Evolutionary conservation across 2,888 invertebrate genomes (phyloP), one percentile per base, ranked within the genome.

Genomic region (Argyresthia albistria): DNA sequence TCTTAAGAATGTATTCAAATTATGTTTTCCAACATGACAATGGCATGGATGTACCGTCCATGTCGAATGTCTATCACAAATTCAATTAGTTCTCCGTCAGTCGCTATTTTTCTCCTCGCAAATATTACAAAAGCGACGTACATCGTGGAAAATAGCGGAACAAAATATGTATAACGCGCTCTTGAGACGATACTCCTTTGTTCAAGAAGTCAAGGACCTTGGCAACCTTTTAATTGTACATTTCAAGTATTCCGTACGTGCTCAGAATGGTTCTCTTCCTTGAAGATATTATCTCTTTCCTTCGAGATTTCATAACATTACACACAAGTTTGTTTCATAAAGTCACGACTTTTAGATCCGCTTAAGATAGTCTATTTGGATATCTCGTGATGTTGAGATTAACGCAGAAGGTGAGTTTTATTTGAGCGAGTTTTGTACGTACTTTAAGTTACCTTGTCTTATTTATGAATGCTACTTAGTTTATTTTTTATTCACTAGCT

Each of bases 161-260:
- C 12, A n/a, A 12, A 2, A 45, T 1, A 9, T 39, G 39, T 39
- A n/a, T 39, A 39, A 3, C n/a, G 39, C 7, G 39, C n/a, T 39
- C n/a, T 39, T 3, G 39, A 39, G 56, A 59, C 55, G 56, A 57
- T 56, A 55, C 53, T 59, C 59, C 59, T 64, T 66, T 69, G 65
- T 66, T 64, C 50, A 57, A 69, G 59, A 66, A 74, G 77, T 76
- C 80, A 79, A 79, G 77, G 79, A 76, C 75, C 76, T 65, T 58
- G 54, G 53, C 55, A 59, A 16, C 25, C 10, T 52, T 68, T 64
- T 65, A 68, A 66, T 69, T 63, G 62, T 53, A 60, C 61, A 66
- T 70, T 72, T 74, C 76, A 74, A 74, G 70, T 69, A 67, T 66
- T 59, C 62, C 57, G 66, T 62, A 70, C 76, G 71, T 74, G 71